Evolutionary conservation across 35 echinoderm and acorn worm species (phyloP), one percentile per base, ranked within the genome.

Genomic region (Holothuria glaberrima): DNA sequence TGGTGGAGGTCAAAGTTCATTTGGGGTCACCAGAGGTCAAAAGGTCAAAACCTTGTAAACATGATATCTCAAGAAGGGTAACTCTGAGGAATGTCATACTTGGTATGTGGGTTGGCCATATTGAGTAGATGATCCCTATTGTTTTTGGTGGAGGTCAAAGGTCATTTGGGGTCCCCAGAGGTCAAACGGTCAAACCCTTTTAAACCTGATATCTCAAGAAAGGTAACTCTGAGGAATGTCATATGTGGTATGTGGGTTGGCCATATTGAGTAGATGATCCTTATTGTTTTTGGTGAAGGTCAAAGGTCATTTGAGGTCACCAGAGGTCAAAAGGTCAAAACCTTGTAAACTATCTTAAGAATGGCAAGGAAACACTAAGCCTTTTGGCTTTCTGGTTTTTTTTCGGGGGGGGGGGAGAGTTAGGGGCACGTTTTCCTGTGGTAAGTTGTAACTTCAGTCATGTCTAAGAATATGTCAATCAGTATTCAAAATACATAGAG

Each of bases 101-200:
- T 65, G 18, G 62, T 20, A 65, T 12, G 62, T 65, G 28, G 62
- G 18, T 20, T 21, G 10, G 7, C 62, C 62, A 65, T 65, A 3
- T 65, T 65, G 18, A 65, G 62, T 65, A 65, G 62, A 65, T 24
- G 62, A 65, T 24, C 62, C 12, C 62, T 65, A 20, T 65, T 65
- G 18, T 65, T 65, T 65, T 65, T 65, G 62, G 62, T 65, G 13
- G 62, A 65, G 62, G 62, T 65, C 62, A 65, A 65, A 65, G 62
- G 62, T 65, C 62, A 65, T 65, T 65, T 65, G 62, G 62, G 62
- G 12, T 65, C 0, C 10, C 6, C 62, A 65, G 62, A 65, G 62
- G 7, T 65, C 13, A 65, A 65, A 65, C 0, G 4, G 13, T 65
- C 21, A 65, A 65, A 65, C 10, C 12, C 18, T 65, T 65, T 9